These are phyloP conservation scores for Lasioglossum lativentre DNA, from an alignment of 2,888 invertebrate species.

Conservation along the genomic window DNA sequence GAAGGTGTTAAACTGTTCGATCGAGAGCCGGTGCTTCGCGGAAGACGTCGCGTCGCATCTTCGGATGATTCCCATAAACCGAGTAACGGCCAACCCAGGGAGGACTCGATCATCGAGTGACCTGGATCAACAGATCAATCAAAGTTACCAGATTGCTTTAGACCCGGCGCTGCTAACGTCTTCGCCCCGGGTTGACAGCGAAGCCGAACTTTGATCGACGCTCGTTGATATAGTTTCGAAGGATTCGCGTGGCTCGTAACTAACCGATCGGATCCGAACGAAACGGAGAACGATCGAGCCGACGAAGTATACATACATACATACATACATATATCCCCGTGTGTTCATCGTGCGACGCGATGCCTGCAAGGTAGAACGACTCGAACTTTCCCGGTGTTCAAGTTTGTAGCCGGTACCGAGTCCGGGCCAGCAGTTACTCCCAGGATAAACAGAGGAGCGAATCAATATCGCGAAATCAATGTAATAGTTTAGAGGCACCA, in stretches of 20 bases:
- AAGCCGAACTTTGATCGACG: conserved; percentile 39
- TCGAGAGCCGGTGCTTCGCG: not conserved
- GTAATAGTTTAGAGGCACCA: conserved; percentile 31
- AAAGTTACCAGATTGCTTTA: conserved; percentile 10
- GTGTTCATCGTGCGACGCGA: conserved; percentile 40
- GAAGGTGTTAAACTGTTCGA: not conserved
- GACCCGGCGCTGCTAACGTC: not conserved
- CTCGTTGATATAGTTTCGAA: conserved; percentile 42
- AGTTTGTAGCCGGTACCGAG: conserved; percentile 27
- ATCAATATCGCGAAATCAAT: conserved; percentile 45
- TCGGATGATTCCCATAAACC: not conserved
- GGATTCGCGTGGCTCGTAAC: conserved; percentile 46
- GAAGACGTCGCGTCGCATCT: not conserved
- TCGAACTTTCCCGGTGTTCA: conserved; percentile 50
- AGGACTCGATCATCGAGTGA: not conserved
- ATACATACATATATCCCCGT: no score
- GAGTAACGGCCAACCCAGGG: not conserved
- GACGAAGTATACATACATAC: no score
- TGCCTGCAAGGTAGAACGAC: conserved; percentile 8
- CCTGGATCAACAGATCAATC: conserved; percentile 2
- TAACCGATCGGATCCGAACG: conserved; percentile 54
- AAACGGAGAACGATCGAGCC: conserved; percentile 35
- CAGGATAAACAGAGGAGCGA: conserved; percentile 31
- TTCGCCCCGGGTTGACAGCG: conserved; percentile 9
- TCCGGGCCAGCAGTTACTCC: conserved; percentile 35